Conservation (phyloP, 2,797 vertebrate genomes). For the Coccyzus lansbergi region DNA sequence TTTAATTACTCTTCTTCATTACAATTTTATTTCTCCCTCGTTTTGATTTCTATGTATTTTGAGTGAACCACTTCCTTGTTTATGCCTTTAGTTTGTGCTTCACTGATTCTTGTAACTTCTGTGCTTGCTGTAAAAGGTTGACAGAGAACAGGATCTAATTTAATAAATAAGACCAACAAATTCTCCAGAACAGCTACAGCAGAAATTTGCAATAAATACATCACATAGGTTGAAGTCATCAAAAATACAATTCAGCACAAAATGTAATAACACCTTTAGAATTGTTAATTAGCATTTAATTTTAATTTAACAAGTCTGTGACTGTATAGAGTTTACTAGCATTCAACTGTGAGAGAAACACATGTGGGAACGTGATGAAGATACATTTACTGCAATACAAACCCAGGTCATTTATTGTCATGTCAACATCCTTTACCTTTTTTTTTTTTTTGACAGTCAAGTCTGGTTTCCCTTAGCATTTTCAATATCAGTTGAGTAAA, state of each 20-base stretch:
- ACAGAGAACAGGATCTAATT: neutral
- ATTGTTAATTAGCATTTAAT: conserved; percentile 57
- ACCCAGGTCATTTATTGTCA: neutral
- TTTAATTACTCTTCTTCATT: neutral
- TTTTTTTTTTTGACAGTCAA: neutral
- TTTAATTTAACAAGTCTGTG: conserved; percentile 53
- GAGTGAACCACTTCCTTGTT: neutral
- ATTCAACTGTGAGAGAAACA: neutral
- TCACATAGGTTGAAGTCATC: conserved; percentile 18
- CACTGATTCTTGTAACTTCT: neutral
- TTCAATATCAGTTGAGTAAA: neutral
- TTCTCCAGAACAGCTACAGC: conserved; percentile 1
- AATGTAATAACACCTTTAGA: conserved; percentile 36
- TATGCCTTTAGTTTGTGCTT: conserved; percentile 13
- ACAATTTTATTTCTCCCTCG: neutral
- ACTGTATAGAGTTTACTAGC: conserved; percentile 10
- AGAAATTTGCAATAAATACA: conserved; percentile 21
- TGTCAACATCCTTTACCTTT: neutral
- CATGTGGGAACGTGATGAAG: conserved; percentile 12
- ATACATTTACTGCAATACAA: neutral
- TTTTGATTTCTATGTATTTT: conserved; percentile 26
- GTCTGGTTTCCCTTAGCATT: neutral
- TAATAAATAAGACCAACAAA: conserved; percentile 25
- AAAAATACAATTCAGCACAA: conserved; percentile 2
- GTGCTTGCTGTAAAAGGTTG: neutral